phyloP scores from a whole-genome alignment of 1,140 invertebrate species.

The Parapsyche elsis region DNA sequence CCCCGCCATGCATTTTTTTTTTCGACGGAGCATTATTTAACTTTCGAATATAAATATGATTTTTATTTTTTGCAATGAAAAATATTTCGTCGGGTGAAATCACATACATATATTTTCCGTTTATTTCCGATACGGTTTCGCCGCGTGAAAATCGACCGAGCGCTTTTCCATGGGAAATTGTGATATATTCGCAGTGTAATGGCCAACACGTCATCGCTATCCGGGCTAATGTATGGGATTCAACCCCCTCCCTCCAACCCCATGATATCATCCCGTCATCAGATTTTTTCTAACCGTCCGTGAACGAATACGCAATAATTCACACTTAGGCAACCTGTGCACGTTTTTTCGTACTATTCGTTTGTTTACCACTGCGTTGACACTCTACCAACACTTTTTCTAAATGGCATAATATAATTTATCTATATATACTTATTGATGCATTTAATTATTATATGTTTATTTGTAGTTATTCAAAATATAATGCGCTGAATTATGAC shows the following conservation, averaged over 20 bases:
- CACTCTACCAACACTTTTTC: background rate
- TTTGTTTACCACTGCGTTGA: slow-evolving; percentile 11
- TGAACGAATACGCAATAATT: slow-evolving; percentile 48
- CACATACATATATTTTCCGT: background rate
- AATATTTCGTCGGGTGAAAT: too few species aligned
- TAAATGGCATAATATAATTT: too few species aligned
- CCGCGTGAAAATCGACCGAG: background rate
- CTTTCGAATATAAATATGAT: too few species aligned
- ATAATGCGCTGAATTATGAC: too few species aligned
- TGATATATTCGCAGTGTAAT: slow-evolving; percentile 40
- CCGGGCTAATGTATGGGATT: slow-evolving; percentile 35
- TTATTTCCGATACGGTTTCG: slow-evolving; percentile 35
- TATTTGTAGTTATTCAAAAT: too few species aligned
- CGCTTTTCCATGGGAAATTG: slow-evolving; percentile 36
- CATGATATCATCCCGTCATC: slow-evolving; percentile 36
- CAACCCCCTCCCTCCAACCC: slow-evolving; percentile 3
- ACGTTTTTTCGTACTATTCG: slow-evolving; percentile 35
- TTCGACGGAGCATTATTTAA: too few species aligned
- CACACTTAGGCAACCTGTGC: slow-evolving; percentile 42
- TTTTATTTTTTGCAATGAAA: too few species aligned
- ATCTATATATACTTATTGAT: too few species aligned
- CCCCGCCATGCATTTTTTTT: background rate
- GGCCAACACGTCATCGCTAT: slow-evolving; percentile 44
- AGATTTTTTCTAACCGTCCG: slow-evolving; percentile 40
- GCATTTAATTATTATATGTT: too few species aligned